Evolutionary conservation across 2,113 vertebrate genomes (phyloP), one percentile per base, ranked within the genome.

Genomic region (Eulacestoma nigropectus): DNA sequence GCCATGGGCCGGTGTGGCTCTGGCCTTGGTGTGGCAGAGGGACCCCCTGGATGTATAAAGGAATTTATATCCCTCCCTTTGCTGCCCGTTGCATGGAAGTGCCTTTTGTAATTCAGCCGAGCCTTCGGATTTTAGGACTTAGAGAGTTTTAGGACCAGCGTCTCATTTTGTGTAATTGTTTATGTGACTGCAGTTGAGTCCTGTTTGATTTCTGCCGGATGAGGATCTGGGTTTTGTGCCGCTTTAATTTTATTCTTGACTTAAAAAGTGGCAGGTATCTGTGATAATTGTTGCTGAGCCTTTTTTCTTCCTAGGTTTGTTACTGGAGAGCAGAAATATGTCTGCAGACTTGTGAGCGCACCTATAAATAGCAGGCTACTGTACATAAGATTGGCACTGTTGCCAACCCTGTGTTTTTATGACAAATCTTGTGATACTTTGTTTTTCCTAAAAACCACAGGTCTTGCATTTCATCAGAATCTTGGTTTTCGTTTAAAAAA

Each of bases 401-500:
- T 95, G 90, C 90, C 90, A 95, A 2, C 73, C 73, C 37, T 19
- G 13, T 93, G 59, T 77, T 96, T 96, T 96, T 94, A 16, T 78
- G 82, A 81, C 79, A 93, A 90, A 88, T 93, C 95, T 93, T 92
- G 72, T 96, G 94, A 96, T 96, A 69, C 35, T 95, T 96, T 96
- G 87, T 94, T 97, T 95, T 95, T 95, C 53, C 79, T 95, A 44
- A 93, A 95, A 95, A 93, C 91, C 90, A 84, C 89, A 95, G 81
- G 77, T 96, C 84, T 94, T 94, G 55, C 83, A 49, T 97, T 96
- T 97, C 95, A 81, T 95, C 94, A 95, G 81, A 82, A 92, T 72
- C 86, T 72, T 3, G 60, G 91, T 78, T 96, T 95, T 82, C 87
- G 37, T 89, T 85, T 8, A 41, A 42, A 64, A 65, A 91, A 35